These are phyloP conservation scores for Sula dactylatra DNA, from an alignment of 2,113 vertebrate species.

Conservation along the genomic window DNA sequence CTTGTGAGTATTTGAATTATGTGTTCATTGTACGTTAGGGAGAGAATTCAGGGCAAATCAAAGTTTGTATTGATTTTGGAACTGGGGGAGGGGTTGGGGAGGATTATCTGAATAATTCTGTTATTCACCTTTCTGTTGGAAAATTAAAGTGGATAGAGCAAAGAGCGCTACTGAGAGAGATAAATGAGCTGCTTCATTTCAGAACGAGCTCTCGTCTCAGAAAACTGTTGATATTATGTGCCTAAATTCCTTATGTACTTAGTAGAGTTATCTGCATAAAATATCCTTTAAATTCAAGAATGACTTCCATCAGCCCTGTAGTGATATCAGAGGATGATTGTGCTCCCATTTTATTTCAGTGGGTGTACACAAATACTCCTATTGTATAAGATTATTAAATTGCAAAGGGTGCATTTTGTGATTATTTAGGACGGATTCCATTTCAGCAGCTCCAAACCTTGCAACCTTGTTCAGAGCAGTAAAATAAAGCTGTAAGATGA, in stretches of 20 bases:
- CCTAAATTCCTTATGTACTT: conserved; percentile 33
- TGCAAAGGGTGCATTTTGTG: not conserved
- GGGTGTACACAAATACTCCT: conserved; percentile 27
- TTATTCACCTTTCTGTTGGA: conserved; percentile 62
- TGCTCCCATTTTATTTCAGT: conserved; percentile 26
- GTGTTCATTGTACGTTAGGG: not conserved
- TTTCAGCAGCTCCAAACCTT: not conserved
- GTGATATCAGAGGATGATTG: conserved; percentile 18
- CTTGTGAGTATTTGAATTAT: conserved; percentile 31
- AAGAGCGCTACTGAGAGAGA: conserved; percentile 50
- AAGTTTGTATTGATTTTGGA: conserved; percentile 64
- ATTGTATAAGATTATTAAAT: not conserved
- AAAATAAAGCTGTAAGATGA: conserved; percentile 33
- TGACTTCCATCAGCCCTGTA: conserved; percentile 15
- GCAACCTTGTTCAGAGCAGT: not conserved
- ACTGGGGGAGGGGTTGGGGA: not conserved
- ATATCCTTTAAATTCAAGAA: conserved; percentile 32
- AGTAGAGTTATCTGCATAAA: conserved; percentile 39
- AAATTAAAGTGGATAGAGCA: conserved; percentile 64
- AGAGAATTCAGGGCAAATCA: conserved; percentile 60
- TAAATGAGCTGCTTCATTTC: conserved; percentile 49
- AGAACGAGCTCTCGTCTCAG: conserved; percentile 7
- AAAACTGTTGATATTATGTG: conserved; percentile 41
- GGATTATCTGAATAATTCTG: conserved; percentile 59
- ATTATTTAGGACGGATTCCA: not conserved